A percentile compares a stretch with the other conserved stretches of the same genome.
Conservation (phyloP, 2,888 invertebrate genomes). For the Augiades crinisus region DNA sequence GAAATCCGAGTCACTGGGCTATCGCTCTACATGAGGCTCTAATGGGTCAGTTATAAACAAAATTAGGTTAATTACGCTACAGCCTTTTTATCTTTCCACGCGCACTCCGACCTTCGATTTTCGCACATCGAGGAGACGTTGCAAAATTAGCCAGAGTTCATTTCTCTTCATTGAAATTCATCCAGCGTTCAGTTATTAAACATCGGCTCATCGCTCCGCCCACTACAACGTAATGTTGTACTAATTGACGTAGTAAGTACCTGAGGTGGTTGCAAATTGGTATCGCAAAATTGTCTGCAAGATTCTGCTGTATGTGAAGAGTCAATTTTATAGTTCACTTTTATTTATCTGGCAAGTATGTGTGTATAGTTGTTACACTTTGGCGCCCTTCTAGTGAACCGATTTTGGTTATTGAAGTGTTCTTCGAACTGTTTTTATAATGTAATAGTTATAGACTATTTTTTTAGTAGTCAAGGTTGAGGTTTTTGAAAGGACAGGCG, state of each 20-base stretch:
- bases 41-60: neutral
- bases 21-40: too few species aligned
- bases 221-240: constrained; percentile 31
- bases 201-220: constrained; percentile 27
- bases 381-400: too few species aligned
- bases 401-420: too few species aligned
- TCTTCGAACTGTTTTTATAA: too few species aligned
- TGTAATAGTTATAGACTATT: too few species aligned
- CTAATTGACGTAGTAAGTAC: constrained; percentile 21
- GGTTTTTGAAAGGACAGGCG: too few species aligned
- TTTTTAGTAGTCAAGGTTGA: too few species aligned
- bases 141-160: constrained; percentile 31
- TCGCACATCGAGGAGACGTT: constrained; percentile 34
- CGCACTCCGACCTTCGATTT: constrained; percentile 23
- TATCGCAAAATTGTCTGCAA: neutral
- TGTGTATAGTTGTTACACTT: too few species aligned
- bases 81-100: neutral
- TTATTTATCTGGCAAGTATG: too few species aligned
- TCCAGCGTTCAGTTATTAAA: constrained; percentile 23
- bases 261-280: constrained; percentile 2
- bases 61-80: constrained; percentile 8
- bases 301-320: too few species aligned
- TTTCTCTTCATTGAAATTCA: constrained; percentile 37
- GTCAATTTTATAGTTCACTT: too few species aligned
- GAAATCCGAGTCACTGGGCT: too few species aligned